These are phyloP conservation scores for Eptesicus fuscus DNA, from an alignment of 2,113 vertebrate genomes.

Conservation along the genomic window DNA sequence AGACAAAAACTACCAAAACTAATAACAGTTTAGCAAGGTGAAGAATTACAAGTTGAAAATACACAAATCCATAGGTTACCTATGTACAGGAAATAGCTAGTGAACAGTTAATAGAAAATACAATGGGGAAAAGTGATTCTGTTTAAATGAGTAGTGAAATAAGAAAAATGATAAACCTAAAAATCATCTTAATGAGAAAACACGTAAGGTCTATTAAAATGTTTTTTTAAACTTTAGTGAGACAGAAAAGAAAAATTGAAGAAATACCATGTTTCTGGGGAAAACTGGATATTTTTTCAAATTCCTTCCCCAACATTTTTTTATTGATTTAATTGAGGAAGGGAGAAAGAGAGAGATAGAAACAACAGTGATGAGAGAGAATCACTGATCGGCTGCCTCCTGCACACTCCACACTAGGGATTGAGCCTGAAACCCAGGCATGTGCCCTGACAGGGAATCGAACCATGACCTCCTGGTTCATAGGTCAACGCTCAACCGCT, in stretches of 20 bases:
- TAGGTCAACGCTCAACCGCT: too few relatives aligned
- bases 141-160: conserved; percentile 14
- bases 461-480: too few relatives aligned
- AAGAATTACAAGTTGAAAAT: neutral
- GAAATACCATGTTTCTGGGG: neutral
- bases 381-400: too few relatives aligned
- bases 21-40: neutral
- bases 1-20: neutral
- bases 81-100: neutral
- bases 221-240: neutral
- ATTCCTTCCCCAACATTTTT: neutral
- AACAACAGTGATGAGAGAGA: too few relatives aligned
- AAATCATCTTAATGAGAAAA: conserved; percentile 15
- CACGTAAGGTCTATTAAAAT: neutral
- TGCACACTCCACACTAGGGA: too few relatives aligned
- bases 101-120: conserved; percentile 5
- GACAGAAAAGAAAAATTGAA: neutral
- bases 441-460: too few relatives aligned
- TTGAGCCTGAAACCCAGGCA: too few relatives aligned
- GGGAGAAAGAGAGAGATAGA: too few relatives aligned
- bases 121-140: neutral
- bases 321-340: too few relatives aligned
- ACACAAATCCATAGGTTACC: neutral
- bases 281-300: neutral
- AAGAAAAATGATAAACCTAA: conserved; percentile 9